Evolutionary conservation across 1,140 invertebrate species (phyloP).

Genomic region (Zaprionus africanus): DNA sequence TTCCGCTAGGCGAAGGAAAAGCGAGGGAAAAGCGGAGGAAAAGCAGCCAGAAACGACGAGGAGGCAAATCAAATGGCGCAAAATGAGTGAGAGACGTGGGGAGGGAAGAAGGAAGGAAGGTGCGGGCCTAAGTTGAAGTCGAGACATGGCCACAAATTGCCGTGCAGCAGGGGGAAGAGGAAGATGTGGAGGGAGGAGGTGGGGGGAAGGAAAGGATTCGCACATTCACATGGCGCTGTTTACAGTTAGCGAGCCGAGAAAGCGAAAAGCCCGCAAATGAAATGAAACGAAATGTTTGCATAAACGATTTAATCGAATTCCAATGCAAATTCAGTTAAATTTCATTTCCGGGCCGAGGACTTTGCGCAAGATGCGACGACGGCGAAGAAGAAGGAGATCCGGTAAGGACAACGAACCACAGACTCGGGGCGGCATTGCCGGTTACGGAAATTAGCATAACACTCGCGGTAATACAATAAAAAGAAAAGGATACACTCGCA

Average conservation of each 20-base stretch:
- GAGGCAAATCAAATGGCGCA: constrained; percentile 40
- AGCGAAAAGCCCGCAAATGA: constrained; percentile 79
- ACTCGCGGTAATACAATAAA: constrained; percentile 81
- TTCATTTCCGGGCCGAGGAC: constrained; percentile 78
- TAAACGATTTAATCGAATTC: constrained; percentile 85
- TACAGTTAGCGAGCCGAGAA: constrained; percentile 52
- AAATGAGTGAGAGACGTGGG: constrained; percentile 12
- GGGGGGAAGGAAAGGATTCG: constrained; percentile 58
- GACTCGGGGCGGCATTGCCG: constrained; percentile 45
- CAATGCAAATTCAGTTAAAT: constrained; percentile 84
- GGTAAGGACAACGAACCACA: constrained; percentile 20
- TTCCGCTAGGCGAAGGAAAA: constrained; percentile 9
- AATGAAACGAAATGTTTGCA: constrained; percentile 84
- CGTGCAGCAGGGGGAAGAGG: constrained; percentile 1
- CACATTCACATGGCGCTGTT: constrained; percentile 62
- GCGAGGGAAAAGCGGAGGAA: constrained; percentile 12
- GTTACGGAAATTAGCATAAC: constrained; percentile 83
- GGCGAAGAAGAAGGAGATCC: background rate
- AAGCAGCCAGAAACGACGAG: background rate
- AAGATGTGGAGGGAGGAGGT: too few relatives aligned
- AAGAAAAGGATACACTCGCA: constrained; percentile 73
- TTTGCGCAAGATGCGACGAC: constrained; percentile 21
- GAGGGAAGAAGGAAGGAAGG: background rate
- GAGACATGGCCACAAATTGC: constrained; percentile 43
- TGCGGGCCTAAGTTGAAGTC: constrained; percentile 4